Base-by-base conservation (phyloP, 2,797 vertebrate genomes). In the Pipistrellus nathusii region DNA sequence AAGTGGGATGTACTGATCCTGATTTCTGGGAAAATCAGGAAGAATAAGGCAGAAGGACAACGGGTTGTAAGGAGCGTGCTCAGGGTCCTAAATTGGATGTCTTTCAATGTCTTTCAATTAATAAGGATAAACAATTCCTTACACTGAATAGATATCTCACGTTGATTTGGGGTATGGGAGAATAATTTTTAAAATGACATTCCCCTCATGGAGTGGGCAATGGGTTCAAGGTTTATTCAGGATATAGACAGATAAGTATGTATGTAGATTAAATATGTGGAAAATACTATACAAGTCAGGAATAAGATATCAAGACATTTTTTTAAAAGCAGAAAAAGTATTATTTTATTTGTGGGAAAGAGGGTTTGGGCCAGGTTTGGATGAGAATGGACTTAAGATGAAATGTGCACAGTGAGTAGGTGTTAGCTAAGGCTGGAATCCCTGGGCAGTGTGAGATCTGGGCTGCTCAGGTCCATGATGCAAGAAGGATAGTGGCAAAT, bases 31-130 rank as follows among this genome's bases (percentile, higher is more conserved):
- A n/a, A 75, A 20, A 48, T 32, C 48, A 38, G n/a, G 6, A 13
- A 27, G 21, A 68, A 51, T 8, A 18, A 75, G 41, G n/a, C 55
- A 77, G 11, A 8, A 25, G 32, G 57, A 77, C 32, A 21, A 68
- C 2, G n/a, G 18, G 32, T 2, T n/a, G 6, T 13, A 12, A 13
- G 5, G 32, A 8, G 11, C 3, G 6, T 11, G 0, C 9, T 6
- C 13, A 46, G 14, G 15, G 10, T 17, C 25, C 18, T 21, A 21
- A 3, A 17, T 15, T 17, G 9, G 2, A 27, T 55, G 13, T 8
- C 51, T 44, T n/a, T 4, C 46, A 6, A 0, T 25, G 66, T 1
- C 46, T 38, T 32, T 64, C 30, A 15, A 9, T 4, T 21, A 44
- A 18, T 17, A 21, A 77, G 59, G 53, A 59, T 15, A 10, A 81